Evolutionary conservation across 2,888 invertebrate genomes (phyloP).

Genomic region (Drosophila anomelani): DNA sequence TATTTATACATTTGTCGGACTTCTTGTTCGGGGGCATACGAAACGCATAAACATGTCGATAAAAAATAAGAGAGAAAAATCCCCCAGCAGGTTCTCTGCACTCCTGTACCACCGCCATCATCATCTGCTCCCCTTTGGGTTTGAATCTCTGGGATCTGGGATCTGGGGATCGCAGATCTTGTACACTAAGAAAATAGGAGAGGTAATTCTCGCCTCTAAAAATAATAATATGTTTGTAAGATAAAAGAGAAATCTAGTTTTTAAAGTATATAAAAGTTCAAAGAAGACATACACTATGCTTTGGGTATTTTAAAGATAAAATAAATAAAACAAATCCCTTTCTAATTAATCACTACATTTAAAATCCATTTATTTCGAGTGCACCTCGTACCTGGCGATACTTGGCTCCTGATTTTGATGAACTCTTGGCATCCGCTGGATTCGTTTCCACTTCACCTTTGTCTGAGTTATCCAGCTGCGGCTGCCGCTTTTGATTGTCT

Average conservation of each 20-base stretch:
- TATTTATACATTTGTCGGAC: constrained; percentile 58
- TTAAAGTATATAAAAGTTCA: not conserved
- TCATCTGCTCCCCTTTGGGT: constrained; percentile 11
- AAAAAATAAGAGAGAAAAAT: constrained; percentile 15
- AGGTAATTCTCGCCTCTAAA: fast-evolving
- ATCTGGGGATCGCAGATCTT: constrained; percentile 9
- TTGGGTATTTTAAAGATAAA: too few relatives aligned
- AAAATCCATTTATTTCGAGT: not conserved
- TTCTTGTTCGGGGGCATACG: constrained; percentile 37
- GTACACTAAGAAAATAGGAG: not conserved
- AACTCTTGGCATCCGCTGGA: constrained; percentile 47
- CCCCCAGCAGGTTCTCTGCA: constrained; percentile 53
- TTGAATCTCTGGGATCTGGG: constrained; percentile 9
- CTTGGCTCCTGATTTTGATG: constrained; percentile 50
- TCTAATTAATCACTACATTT: not conserved
- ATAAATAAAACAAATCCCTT: not conserved
- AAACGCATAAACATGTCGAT: constrained; percentile 65
- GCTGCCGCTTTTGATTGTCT: constrained; percentile 63
- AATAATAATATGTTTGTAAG: not conserved
- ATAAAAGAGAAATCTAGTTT: too few relatives aligned
- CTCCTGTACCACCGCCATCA: not conserved
- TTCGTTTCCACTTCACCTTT: constrained; percentile 26
- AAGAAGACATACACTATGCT: too few relatives aligned
- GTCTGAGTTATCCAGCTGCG: constrained; percentile 36
- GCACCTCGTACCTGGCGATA: constrained; percentile 3